Evolutionary conservation across 2,113 vertebrate species (phyloP), one percentile per base, ranked within the genome.

Genomic region (Scomber colias): DNA sequence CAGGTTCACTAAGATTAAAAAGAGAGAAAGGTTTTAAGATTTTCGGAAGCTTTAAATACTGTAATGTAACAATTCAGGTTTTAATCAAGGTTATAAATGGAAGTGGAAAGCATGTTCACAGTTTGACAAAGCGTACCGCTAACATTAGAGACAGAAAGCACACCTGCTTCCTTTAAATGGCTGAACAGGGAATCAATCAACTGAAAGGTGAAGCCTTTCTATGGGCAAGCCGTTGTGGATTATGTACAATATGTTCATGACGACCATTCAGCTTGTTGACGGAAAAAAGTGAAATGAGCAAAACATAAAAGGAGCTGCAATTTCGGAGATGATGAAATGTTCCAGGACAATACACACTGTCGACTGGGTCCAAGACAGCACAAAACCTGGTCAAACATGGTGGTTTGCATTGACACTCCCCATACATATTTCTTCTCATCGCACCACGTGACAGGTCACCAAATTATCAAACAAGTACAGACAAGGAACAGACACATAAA

Each of bases 401-500:
- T 40, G 8, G 8, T 40, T 40, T 40, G 7, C 35, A 40, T 9
- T 40, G 35, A 40, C 31, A 35, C 31, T 35, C 31, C 31, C 5
- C 31, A 35, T 35, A 35, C 6, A 7, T 9, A 40, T 40, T 9
- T 40, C 10, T 27, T 54, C n/a, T 46, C 7, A 50, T 14, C 30
- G 1, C 8, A 72, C 24, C 30, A 70, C n/a, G 15, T 11, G 2
- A 62, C 50, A n/a, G 44, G 31, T 59, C 45, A 75, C 1, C 15
- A 71, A 71, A 81, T 66, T 31, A 45, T n/a, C 24, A 51, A 67
- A 72, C 63, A 75, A 56, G 59, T 61, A 70, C 31, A 63, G 31
- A 13, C 45, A 67, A 57, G 9, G 68, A 71, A 35, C 24, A 40
- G 48, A 16, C n/a, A 2, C 59, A 71, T 35, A 81, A 54, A 68